Base-by-base conservation (phyloP, 2,797 vertebrate species). In the Adrianichthys oophorus region DNA sequence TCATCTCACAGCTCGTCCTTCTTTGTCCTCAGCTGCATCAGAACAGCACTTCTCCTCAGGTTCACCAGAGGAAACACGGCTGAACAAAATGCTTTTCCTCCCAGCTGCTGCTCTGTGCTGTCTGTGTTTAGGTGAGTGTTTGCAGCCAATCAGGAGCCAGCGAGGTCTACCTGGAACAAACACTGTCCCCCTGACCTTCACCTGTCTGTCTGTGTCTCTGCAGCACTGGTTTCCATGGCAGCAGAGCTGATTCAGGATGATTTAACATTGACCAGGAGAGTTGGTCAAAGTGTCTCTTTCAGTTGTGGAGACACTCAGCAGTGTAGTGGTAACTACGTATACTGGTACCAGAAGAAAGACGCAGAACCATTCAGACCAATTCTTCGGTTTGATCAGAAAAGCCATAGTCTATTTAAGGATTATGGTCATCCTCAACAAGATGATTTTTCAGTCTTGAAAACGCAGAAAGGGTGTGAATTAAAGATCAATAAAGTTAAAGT, bases 121-220 rank as follows among this genome's bases (percentile, higher is more conserved):
- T 54, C 60, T 56, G 68, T 68, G 63, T 45, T 63, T 64, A 77
- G 75, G 74, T 80, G 70, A 81, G 69, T 68, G 66, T 81, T 73
- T 74, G 43, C 72, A 74, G 64, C 64, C 76, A 69, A 71, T 70
- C 66, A 54, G 32, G 32, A 32, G 32, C 32, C 32, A 32, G 3
- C 10, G 7, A 32, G 32, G 32, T 32, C 32, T 32, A 32, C 32
- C 32, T 32, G 32, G 32, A 32, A 32, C 32, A 32, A 32, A 32
- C 32, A 32, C 32, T 32, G 32, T 13, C 32, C 2, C 10, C 32
- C 32, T 32, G 32, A 32, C 10, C 8, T 32, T 32, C 32, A 32
- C 32, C 32, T 42, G 52, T 47, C 50, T 59, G 29, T 63, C 19
- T 19, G 60, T 21, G n/a, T 63, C 44, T 64, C 55, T 46, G 0